Evolutionary conservation across 2,888 invertebrate genomes (phyloP).

Genomic region (Polydrusus pterygomalis): DNA sequence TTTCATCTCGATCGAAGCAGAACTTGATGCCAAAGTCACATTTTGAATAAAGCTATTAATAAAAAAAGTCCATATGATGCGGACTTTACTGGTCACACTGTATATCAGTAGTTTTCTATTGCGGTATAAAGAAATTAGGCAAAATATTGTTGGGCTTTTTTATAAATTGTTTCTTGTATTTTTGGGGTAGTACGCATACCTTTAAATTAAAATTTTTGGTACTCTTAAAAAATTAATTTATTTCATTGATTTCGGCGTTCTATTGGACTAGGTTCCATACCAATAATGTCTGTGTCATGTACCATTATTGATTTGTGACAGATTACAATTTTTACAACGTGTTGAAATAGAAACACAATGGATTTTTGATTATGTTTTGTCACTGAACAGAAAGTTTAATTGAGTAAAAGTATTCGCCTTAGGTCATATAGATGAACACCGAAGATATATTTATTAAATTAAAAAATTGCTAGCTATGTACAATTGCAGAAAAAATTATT

Average conservation of each 20-base stretch:
- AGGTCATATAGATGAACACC: not conserved
- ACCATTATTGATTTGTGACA: conserved; percentile 46
- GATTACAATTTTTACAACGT: conserved; percentile 37
- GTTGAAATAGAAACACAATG: conserved; percentile 36
- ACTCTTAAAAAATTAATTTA: not conserved
- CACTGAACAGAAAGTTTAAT: conserved; percentile 14
- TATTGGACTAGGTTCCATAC: not conserved
- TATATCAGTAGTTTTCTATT: no score
- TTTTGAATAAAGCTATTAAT: no score
- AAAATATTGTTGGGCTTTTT: no score
- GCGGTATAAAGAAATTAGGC: no score
- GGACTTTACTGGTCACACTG: no score
- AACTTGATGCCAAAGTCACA: no score
- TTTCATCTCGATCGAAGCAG: no score
- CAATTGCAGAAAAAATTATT: conserved; percentile 5
- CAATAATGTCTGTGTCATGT: conserved; percentile 22
- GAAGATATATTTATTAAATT: conserved; percentile 19
- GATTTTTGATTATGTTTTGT: conserved; percentile 25
- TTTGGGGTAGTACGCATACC: no score
- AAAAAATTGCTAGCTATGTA: conserved; percentile 4
- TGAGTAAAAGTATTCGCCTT: conserved; percentile 2
- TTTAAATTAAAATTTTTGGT: not conserved
- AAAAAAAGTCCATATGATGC: no score
- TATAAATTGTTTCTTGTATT: no score
- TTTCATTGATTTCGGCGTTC: conserved; percentile 1